Base-by-base conservation (phyloP, 2,113 vertebrate genomes). In the Merops nubicus region DNA sequence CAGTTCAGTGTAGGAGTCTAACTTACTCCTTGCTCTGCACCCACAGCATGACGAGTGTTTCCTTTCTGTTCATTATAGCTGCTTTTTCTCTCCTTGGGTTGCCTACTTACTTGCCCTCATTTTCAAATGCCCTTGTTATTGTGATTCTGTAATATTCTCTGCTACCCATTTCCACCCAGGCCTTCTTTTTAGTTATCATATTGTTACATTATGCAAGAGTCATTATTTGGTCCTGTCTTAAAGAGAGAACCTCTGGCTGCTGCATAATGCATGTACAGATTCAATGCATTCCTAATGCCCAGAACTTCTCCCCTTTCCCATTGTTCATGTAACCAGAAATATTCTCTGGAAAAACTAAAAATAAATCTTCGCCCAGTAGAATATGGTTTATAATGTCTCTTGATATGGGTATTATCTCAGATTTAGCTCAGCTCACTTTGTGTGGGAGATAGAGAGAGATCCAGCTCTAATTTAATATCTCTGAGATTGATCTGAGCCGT, bases 211-310 rank as follows among this genome's bases (percentile, higher is more conserved):
- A 93, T 86, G 91, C 84, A 95, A 95, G 74, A 91, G 79, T 96
- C 77, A 86, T 96, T 89, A 86, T 95, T 97, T 16, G 9, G 50
- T 85, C 53, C 64, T 72, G 53, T 88, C 88, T 95, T 95, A 94
- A 88, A 93, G 83, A 97, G n/a, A 89, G 91, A 96, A 92, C 51
- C 42, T 74, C 77, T 67, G 57, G 81, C 90, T 96, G 64, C 90
- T 97, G 76, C 93, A 97, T 97, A 96, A 96, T 95, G 77, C 95
- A 96, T 94, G 64, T 74, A 88, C 45, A 78, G 63, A 94, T 80
- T 91, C 93, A 91, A 96, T 96, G 93, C 95, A 97, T 96, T 97
- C 92, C 93, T 96, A 96, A 97, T 96, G 85, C 64, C 3, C 4
- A 94, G 60, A 88, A 89, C 89, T 94, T 94, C 42, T 91, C 76